These are phyloP conservation scores for Brachyhypopomus occidentalis DNA, from an alignment of 2,113 vertebrate genomes.

Conservation along the genomic window DNA sequence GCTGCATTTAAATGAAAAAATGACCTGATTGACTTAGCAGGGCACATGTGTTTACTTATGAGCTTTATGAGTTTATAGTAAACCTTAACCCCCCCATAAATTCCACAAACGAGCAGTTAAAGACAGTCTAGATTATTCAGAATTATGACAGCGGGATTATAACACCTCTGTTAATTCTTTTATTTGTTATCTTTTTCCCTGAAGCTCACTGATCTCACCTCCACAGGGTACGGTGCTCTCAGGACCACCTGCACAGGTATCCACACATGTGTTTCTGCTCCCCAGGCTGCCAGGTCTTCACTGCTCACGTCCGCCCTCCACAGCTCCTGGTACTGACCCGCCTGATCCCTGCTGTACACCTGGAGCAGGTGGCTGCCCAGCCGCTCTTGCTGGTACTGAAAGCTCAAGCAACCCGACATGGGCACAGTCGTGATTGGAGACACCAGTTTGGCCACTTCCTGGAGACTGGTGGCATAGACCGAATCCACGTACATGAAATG, in stretches of 20 bases:
- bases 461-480: slow-evolving; percentile 83
- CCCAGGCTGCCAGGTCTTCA: slow-evolving; percentile 57
- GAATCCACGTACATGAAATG: slow-evolving; percentile 97
- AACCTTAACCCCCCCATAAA: too few species aligned
- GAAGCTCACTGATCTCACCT: slow-evolving; percentile 71
- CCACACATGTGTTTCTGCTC: slow-evolving; percentile 69
- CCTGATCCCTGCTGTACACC: slow-evolving; percentile 81
- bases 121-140: too few species aligned
- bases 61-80: too few species aligned
- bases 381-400: slow-evolving; percentile 86
- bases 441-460: slow-evolving; percentile 90
- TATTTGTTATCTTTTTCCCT: background rate
- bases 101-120: too few species aligned
- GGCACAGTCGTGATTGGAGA: slow-evolving; percentile 83
- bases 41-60: too few species aligned
- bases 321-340: slow-evolving; percentile 89
- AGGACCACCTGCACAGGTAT: slow-evolving; percentile 85
- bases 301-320: slow-evolving; percentile 76
- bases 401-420: slow-evolving; percentile 89
- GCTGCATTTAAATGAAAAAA: too few species aligned
- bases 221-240: slow-evolving; percentile 81
- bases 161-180: background rate
- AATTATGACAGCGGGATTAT: too few species aligned
- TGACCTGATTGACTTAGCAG: too few species aligned
- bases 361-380: slow-evolving; percentile 82